A percentile compares a stretch with the other conserved stretches of the same genome.
These are phyloP conservation scores for Epinotia demarniana DNA, from an alignment of 2,888 invertebrate genomes.

Conservation along the genomic window DNA sequence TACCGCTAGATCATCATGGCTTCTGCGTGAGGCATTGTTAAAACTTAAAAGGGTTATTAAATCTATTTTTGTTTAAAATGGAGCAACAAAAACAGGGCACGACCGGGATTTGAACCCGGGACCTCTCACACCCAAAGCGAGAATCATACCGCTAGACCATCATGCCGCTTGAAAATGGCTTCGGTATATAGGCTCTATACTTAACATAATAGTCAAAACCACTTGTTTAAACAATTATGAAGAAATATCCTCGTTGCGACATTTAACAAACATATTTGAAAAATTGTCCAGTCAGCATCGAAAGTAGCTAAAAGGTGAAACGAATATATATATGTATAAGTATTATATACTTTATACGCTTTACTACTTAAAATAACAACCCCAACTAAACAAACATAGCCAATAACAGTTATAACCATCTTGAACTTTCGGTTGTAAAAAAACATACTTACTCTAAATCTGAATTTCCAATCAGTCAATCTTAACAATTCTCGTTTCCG, in stretches of 20 bases:
- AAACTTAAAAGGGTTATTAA: background rate
- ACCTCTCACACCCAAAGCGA: slow-evolving; percentile 70
- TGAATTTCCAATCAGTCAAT: too few relatives aligned
- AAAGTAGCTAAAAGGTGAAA: too few relatives aligned
- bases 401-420: too few relatives aligned
- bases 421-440: too few relatives aligned
- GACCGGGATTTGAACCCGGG: slow-evolving; percentile 58
- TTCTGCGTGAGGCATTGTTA: background rate
- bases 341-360: too few relatives aligned
- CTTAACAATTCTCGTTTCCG: too few relatives aligned
- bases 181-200: background rate
- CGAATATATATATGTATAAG: too few relatives aligned
- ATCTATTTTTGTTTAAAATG: background rate
- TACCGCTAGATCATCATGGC: slow-evolving; percentile 54
- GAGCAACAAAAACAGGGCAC: slow-evolving; percentile 47
- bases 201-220: background rate
- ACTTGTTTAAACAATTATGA: slow-evolving; percentile 29
- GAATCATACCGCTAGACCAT: slow-evolving; percentile 77
- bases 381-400: too few relatives aligned
- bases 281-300: too few relatives aligned
- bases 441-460: too few relatives aligned
- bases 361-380: too few relatives aligned
- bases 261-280: background rate
- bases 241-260: background rate
- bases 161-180: slow-evolving; percentile 57